These are phyloP conservation scores for Tor tambroides DNA, from an alignment of 2,113 vertebrate species.

Conservation along the genomic window DNA sequence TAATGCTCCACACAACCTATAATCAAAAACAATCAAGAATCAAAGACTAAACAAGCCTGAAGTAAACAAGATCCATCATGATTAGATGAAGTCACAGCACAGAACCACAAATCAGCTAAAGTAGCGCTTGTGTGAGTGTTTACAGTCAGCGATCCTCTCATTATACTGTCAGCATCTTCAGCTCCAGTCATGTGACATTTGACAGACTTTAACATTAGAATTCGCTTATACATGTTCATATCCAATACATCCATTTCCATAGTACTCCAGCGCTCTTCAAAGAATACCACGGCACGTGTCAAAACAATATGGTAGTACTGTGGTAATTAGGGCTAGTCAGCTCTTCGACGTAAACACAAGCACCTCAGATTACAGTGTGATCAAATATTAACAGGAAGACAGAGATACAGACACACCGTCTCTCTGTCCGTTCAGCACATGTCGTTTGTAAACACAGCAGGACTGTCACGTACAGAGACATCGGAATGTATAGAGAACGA, in stretches of 20 bases:
- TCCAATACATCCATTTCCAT: background rate
- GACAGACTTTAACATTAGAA: background rate
- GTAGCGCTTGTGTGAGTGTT: background rate
- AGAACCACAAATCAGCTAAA: background rate
- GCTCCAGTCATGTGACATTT: background rate
- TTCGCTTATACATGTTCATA: too few relatives aligned
- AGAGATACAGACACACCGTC: background rate
- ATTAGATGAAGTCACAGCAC: background rate
- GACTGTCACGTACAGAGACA: background rate
- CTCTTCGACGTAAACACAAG: background rate
- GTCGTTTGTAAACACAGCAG: conserved; percentile 12
- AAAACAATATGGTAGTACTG: background rate
- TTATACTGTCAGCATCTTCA: background rate
- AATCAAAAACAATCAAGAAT: background rate
- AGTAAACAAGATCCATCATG: background rate
- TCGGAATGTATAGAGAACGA: background rate
- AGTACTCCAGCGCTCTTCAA: background rate
- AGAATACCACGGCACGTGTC: too few relatives aligned
- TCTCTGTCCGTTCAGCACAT: background rate
- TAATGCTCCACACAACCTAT: conserved; percentile 9
- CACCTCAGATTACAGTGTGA: background rate
- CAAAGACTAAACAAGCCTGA: conserved; percentile 13
- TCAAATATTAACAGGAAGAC: background rate
- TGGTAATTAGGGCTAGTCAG: background rate
- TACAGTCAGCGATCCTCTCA: background rate